Evolutionary conservation across 2,113 vertebrate species (phyloP).

Genomic region (Leptocoma aspasia): DNA sequence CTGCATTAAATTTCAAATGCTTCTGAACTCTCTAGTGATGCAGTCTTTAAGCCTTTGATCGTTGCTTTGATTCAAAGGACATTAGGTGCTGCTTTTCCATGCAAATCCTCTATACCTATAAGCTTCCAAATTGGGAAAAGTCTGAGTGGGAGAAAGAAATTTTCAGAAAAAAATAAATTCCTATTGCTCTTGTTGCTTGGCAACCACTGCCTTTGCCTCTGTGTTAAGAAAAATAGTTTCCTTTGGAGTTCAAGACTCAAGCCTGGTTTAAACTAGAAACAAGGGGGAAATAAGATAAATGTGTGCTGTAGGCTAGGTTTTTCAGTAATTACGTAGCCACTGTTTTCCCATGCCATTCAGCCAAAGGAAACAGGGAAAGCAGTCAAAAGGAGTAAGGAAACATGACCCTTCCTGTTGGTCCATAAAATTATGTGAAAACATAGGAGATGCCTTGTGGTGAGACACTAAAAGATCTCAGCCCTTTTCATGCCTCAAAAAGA

Average conservation of each 20-base stretch:
- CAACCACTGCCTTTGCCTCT: slow-evolving; percentile 69
- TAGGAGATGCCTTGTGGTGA: neutral
- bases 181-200: slow-evolving; percentile 67
- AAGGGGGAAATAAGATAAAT: neutral
- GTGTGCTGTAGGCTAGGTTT: neutral
- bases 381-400: neutral
- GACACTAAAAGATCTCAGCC: neutral
- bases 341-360: neutral
- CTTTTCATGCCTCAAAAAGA: neutral
- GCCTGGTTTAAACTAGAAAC: neutral
- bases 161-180: slow-evolving; percentile 14
- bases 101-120: slow-evolving; percentile 24
- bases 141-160: slow-evolving; percentile 59
- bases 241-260: slow-evolving; percentile 48
- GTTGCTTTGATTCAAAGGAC: neutral
- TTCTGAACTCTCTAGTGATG: neutral
- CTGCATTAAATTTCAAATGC: neutral
- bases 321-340: neutral
- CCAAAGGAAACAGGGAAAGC: neutral
- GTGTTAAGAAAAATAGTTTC: slow-evolving; percentile 51
- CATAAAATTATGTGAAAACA: neutral
- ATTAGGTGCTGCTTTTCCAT: slow-evolving; percentile 27
- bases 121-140: slow-evolving; percentile 41
- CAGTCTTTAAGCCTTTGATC: neutral
- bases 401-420: neutral